Evolutionary conservation across 2,797 vertebrate genomes (phyloP), one percentile per base, ranked within the genome.

Genomic region (Enoplosus armatus): DNA sequence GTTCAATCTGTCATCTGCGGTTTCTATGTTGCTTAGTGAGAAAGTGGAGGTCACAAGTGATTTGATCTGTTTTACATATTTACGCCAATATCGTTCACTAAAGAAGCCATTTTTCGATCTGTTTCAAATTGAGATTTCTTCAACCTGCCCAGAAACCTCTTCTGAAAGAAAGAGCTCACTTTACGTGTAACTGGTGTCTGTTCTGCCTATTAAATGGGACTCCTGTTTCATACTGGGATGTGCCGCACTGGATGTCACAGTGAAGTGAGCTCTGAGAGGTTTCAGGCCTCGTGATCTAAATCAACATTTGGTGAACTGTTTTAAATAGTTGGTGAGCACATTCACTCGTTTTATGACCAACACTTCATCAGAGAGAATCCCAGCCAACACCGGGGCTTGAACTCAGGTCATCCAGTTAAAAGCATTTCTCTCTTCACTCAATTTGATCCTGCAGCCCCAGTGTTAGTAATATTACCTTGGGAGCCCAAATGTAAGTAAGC

Each of bases 301-400:
- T 86, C 68, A 72, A 75, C 80, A 81, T 77, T 80, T 85, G 75
- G 55, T 56, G 72, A 81, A 79, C 56, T 75, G 53, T 80, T 91
- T 85, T 75, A 69, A 64, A 86, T 77, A 67, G 31, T 64, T 51
- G 39, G 60, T 69, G 67, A 75, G 50, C 55, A 73, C 65, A 61
- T 82, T 80, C 70, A 65, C 81, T 72, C 39, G 12, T 86, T 87
- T 88, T 89, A 89, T 77, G 70, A 73, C 50, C 33, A 63, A 76
- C 86, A 86, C 84, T 80, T 90, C 80, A 86, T 91, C 70, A 83
- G 76, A 0, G 31, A 2, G 15, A 58, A 48, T 61, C 26, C 3
- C 5, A 24, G 87, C 81, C 82, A 88, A 55, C 37, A 59, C 27
- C 6, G 20, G 20, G 48, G 26, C 72, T 70, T 66, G 66, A 83